Conservation (phyloP, 2,888 invertebrate genomes). For the Nomada lathburiana region DNA sequence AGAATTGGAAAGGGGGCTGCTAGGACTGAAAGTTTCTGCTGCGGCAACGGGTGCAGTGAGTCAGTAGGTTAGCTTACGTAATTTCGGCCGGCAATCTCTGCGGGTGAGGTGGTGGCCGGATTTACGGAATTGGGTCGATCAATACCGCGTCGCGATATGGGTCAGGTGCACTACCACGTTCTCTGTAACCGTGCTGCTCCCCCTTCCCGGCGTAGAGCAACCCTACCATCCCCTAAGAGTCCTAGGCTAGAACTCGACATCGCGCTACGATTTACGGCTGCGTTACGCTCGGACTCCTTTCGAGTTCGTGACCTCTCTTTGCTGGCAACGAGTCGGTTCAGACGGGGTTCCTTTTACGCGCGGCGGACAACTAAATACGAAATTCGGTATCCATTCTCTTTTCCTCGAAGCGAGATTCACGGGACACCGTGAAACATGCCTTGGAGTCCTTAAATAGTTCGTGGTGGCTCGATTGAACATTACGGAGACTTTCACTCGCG, state of each 20-base stretch:
- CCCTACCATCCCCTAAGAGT: slow-evolving; percentile 52
- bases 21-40: slow-evolving; percentile 54
- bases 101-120: slow-evolving; percentile 70
- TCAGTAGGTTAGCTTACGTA: slow-evolving; percentile 80
- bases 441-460: neutral
- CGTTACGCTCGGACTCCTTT: neutral
- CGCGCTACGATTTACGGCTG: slow-evolving; percentile 49
- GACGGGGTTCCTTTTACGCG: no score
- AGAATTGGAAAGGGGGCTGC: slow-evolving; percentile 2
- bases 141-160: slow-evolving; percentile 80
- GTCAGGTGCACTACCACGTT: slow-evolving; percentile 81
- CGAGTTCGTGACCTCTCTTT: slow-evolving; percentile 2
- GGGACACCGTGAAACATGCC: neutral
- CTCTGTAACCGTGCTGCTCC: slow-evolving; percentile 47
- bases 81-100: slow-evolving; percentile 71
- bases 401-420: neutral
- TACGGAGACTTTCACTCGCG: slow-evolving; percentile 37
- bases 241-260: slow-evolving; percentile 41
- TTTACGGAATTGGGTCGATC: slow-evolving; percentile 82
- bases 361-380: neutral
- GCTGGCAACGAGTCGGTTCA: neutral
- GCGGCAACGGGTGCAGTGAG: slow-evolving; percentile 72
- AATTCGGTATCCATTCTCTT: no score
- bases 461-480: neutral
- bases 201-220: slow-evolving; percentile 51